Evolutionary conservation across 2,113 vertebrate species (phyloP), one percentile per base, ranked within the genome.

Genomic region (Strix uralensis): DNA sequence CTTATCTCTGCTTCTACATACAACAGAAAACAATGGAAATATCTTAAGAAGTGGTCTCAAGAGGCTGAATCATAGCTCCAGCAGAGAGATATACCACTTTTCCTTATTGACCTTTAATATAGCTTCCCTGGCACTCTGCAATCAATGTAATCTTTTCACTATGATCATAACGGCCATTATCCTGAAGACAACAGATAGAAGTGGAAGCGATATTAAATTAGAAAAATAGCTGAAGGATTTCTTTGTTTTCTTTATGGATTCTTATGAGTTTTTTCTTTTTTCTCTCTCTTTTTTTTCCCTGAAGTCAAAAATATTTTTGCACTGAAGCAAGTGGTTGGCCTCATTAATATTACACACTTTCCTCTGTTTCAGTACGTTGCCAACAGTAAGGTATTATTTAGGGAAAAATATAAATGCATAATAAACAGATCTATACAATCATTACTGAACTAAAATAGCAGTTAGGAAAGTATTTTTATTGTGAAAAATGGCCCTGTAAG

Each of bases 401-500:
- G 90, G 87, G 78, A 71, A 81, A 97, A 96, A 94, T 69, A 96
- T 42, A 98, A 97, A 97, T 97, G 96, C 97, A 97, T 98, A 98
- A 98, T 97, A 97, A 98, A 98, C 96, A 98, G 95, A 98, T 96
- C 95, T 95, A 87, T 97, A 80, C 92, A 91, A 95, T 97, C 97
- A 97, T 98, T 97, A 98, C 95, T 58, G 90, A 97, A 87, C 96
- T 96, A 97, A 98, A 98, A 98, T 95, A 98, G 94, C 97, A 97
- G 92, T 97, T 97, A 97, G 96, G 94, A 98, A 98, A 94, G 94
- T 96, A 96, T 97, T 98, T 97, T 97, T 96, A 98, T 98, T 96
- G 96, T 98, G 97, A 98, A 98, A 98, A 98, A 98, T 95, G 87
- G 95, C 93, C 94, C 97, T 91, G 97, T 98, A 97, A 97, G 97